A percentile compares a stretch with the other conserved stretches of the same genome.
phyloP scores from a whole-genome alignment of 2,113 vertebrate genomes.

The Bubo scandiacus region DNA sequence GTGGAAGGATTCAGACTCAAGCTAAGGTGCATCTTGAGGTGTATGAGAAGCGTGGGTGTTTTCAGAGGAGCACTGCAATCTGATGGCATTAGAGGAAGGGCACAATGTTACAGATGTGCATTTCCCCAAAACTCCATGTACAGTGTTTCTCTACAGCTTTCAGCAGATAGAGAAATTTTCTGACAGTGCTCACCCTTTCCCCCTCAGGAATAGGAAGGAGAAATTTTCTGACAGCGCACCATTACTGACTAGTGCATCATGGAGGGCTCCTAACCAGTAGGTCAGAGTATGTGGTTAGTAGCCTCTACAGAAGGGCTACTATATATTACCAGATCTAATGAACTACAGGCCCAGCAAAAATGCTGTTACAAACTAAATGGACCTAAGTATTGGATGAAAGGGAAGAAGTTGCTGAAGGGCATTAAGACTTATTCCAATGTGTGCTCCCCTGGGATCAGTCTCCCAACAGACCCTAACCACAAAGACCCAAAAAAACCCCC shows the following conservation, averaged over 20 bases:
- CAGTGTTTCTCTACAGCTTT: not conserved
- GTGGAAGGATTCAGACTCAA: not conserved
- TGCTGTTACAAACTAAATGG: not conserved
- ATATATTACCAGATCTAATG: not conserved
- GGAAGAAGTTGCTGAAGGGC: not conserved
- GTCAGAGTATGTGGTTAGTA: not conserved
- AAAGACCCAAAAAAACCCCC: not conserved
- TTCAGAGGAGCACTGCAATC: not conserved
- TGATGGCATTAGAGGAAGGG: not conserved
- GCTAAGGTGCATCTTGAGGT: not conserved
- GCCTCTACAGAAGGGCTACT: not conserved
- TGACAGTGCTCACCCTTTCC: not conserved
- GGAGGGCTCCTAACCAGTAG: not conserved
- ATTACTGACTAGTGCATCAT: accelerated
- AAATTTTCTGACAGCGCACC: not conserved
- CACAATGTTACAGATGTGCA: not conserved
- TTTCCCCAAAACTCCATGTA: not conserved
- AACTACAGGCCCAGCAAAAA: not conserved
- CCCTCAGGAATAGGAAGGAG: not conserved
- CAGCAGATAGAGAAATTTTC: not conserved
- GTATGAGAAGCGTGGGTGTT: not conserved
- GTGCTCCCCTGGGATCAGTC: not conserved
- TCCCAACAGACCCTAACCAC: not conserved
- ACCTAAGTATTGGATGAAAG: not conserved
- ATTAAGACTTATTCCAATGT: not conserved